phyloP scores from a whole-genome alignment of 2,797 vertebrate genomes.

The Pantherophis alleghaniensis region DNA sequence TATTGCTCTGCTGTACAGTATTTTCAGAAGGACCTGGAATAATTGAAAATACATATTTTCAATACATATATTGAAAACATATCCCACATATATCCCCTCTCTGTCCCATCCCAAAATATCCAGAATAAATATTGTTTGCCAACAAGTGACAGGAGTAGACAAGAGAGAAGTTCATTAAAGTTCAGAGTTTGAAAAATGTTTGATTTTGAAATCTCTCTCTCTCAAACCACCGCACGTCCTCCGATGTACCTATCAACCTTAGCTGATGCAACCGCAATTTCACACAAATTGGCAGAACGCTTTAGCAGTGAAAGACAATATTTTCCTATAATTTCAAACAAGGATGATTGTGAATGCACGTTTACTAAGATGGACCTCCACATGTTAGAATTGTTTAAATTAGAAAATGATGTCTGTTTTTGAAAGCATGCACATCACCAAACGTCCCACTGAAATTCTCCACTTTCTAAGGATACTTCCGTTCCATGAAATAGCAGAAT shows the following conservation, averaged over 20 bases:
- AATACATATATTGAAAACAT: too few relatives aligned
- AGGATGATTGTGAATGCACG: neutral
- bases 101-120: neutral
- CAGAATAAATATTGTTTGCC: neutral
- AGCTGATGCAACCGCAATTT: constrained; percentile 16
- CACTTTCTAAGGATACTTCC: neutral
- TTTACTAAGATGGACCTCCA: neutral
- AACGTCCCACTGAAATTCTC: neutral
- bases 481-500: neutral
- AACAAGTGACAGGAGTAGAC: neutral
- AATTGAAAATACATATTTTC: neutral
- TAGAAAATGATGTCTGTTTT: neutral
- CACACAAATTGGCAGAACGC: constrained; percentile 9
- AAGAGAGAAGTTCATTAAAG: neutral
- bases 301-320: neutral
- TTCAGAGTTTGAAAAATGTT: neutral
- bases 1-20: neutral
- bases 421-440: neutral
- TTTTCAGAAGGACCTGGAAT: neutral
- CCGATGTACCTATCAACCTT: neutral
- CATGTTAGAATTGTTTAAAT: neutral
- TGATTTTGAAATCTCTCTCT: neutral
- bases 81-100: neutral
- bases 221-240: neutral
- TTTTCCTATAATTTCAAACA: constrained; percentile 7